Conservation (phyloP, 2,797 vertebrate species). For the Eremophila alpestris region DNA sequence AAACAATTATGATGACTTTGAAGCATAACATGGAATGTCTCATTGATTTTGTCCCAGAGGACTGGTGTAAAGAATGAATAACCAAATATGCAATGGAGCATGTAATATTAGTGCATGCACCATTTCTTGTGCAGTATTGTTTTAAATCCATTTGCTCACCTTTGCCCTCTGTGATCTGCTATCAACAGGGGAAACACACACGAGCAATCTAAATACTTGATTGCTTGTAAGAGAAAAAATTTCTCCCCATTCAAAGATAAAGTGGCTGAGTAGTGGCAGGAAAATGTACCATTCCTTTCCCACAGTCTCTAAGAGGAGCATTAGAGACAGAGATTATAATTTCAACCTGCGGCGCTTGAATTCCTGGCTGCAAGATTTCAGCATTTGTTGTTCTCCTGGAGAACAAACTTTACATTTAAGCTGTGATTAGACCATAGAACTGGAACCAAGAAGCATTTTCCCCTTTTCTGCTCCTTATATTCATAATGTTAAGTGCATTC, state of each 20-base stretch:
- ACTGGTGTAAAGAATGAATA: slow-evolving; percentile 58
- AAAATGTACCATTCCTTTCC: neutral
- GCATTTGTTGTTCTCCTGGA: slow-evolving; percentile 26
- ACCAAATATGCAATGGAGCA: slow-evolving; percentile 40
- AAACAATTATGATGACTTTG: slow-evolving; percentile 65
- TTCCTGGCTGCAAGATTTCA: neutral
- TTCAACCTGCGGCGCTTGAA: neutral
- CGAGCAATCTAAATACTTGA: neutral
- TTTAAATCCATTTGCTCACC: slow-evolving; percentile 52
- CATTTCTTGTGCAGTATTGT: slow-evolving; percentile 26
- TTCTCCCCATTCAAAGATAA: neutral
- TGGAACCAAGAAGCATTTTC: neutral
- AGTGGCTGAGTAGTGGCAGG: neutral
- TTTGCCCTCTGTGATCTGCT: slow-evolving; percentile 30
- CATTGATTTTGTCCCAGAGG: slow-evolving; percentile 66
- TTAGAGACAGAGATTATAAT: slow-evolving; percentile 13
- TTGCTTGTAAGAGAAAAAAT: neutral
- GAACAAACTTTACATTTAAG: slow-evolving; percentile 33
- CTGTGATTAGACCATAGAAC: neutral
- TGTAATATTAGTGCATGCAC: slow-evolving; percentile 12
- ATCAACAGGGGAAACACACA: neutral
- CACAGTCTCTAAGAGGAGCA: neutral
- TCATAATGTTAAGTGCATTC: neutral
- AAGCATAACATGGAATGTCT: slow-evolving; percentile 60
- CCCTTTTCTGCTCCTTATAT: neutral